Evolutionary conservation across 2,888 invertebrate species (phyloP).

Genomic region (Phaedon cochleariae): DNA sequence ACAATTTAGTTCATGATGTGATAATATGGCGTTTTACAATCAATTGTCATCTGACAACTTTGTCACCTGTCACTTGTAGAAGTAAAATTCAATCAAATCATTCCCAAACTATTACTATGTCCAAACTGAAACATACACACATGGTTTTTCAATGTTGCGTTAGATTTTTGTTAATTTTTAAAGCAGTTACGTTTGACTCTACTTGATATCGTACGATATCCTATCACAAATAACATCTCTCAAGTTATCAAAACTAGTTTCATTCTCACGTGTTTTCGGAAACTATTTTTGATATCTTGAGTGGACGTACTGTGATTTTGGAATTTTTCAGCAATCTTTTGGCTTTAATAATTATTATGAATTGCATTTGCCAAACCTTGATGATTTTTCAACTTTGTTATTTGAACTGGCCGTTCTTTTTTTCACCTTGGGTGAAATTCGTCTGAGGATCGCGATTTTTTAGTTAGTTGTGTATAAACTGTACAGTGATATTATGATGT

Average conservation of each 20-base stretch:
- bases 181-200: constrained; percentile 4
- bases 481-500: constrained; percentile 53
- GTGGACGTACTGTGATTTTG: too few relatives aligned
- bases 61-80: background rate
- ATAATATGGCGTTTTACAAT: constrained; percentile 48
- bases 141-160: background rate
- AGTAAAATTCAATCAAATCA: background rate
- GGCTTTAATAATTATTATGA: constrained; percentile 20
- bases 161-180: background rate
- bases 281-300: background rate
- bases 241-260: background rate
- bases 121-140: background rate
- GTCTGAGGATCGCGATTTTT: constrained; percentile 2
- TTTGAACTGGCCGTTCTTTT: constrained; percentile 31
- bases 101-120: background rate
- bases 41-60: constrained; percentile 31
- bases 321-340: constrained; percentile 21
- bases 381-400: constrained; percentile 28
- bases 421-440: constrained; percentile 12
- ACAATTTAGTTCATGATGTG: constrained; percentile 35
- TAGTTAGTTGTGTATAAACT: constrained; percentile 43
- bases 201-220: background rate
- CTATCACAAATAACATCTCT: background rate
- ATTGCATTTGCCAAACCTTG: constrained; percentile 12
- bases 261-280: background rate